Evolutionary conservation across 2,113 vertebrate genomes (phyloP), one percentile per base, ranked within the genome.

Genomic region (Numida meleagris): DNA sequence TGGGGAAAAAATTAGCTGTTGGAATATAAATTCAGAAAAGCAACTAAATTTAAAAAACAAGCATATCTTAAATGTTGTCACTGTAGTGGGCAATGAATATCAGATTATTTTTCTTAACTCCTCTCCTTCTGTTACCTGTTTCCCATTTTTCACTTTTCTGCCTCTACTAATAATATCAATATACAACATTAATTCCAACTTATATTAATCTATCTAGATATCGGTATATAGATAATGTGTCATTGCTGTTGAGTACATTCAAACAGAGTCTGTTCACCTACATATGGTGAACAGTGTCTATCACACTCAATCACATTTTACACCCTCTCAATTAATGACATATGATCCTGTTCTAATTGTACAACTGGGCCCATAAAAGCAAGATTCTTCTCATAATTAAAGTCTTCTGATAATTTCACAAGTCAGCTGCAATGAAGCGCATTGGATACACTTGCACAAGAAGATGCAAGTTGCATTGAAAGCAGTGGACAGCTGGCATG

Each of bases 191-290:
- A 68, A 90, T 82, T 88, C 59, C 59, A 71, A 24, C 10, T 73
- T 73, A 73, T 8, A 24, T 42, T 86, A 65, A 40, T 53, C 12
- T 31, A 31, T 53, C 15, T 45, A 29, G 79, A 62, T 61, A 38
- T 17, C 17, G 27, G 27, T 53, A 31, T 53, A 12, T 62, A 38
- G 61, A 45, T 82, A 29, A 50, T 0, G 0, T 12, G 4, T 31
- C 38, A 86, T 84, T 92, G 29, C 50, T 45, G 31, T 61, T 58
- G 18, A 7, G 9, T 58, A 74, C 20, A 9, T 81, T 38, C 90
- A 36, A 89, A 65, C 16, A 68, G 21, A 53, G 38, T 34, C 27
- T 57, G 17, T 57, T 57, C 53, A 33, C 10, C 33, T 82, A 15
- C 17, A 13, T 21, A 29, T 7, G 9, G 14, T 78, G n/a, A 68